phyloP scores from a whole-genome alignment of 2,113 vertebrate genomes.

The Pantherophis guttatus region DNA sequence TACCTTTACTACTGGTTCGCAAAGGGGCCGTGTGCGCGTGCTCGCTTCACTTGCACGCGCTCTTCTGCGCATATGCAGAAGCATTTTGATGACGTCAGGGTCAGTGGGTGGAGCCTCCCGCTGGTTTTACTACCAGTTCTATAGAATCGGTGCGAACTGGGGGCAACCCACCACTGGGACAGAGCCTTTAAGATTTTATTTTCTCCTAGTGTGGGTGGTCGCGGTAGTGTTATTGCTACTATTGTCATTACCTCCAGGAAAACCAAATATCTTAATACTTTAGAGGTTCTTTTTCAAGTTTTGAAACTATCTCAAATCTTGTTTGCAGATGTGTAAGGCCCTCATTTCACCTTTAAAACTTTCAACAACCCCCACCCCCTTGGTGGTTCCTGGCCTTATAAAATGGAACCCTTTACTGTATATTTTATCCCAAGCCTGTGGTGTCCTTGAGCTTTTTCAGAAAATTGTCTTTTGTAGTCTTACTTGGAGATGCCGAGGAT shows the following conservation, averaged over 20 bases:
- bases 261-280: background rate
- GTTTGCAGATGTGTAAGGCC: background rate
- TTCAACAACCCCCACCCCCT: background rate
- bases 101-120: too few relatives aligned
- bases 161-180: background rate
- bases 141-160: too few relatives aligned
- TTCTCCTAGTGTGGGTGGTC: background rate
- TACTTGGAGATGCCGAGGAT: background rate
- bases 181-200: background rate
- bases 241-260: background rate
- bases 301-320: background rate
- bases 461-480: background rate
- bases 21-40: too few relatives aligned
- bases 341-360: background rate
- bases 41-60: too few relatives aligned
- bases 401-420: background rate
- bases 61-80: too few relatives aligned
- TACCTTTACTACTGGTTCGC: too few relatives aligned
- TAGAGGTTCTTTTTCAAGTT: background rate
- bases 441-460: background rate
- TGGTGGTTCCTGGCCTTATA: background rate
- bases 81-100: too few relatives aligned
- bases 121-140: too few relatives aligned
- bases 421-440: background rate
- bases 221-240: background rate